Evolutionary conservation across 2,888 invertebrate species (phyloP).

Genomic region (Eilema depressum): DNA sequence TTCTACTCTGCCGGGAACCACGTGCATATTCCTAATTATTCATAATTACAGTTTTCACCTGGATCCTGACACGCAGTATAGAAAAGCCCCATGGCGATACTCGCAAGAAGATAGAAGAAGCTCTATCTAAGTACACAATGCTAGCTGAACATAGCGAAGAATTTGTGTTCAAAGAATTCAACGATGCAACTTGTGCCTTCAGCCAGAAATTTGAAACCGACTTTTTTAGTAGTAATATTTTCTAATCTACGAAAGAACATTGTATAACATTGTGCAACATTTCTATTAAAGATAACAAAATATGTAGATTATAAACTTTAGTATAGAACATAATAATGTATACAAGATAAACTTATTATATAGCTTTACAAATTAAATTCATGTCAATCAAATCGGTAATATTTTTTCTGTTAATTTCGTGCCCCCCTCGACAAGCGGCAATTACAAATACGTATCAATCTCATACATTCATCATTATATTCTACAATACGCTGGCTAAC

Average conservation of each 20-base stretch:
- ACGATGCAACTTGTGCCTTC: slow-evolving; percentile 67
- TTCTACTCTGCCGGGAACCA: too few relatives aligned
- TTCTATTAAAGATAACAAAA: not conserved
- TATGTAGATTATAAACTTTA: not conserved
- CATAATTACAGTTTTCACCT: slow-evolving; percentile 74
- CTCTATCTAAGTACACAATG: slow-evolving; percentile 74
- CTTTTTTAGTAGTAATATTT: slow-evolving; percentile 77
- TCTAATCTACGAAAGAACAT: slow-evolving; percentile 57
- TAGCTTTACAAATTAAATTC: not conserved
- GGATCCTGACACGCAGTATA: slow-evolving; percentile 75
- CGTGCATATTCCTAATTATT: not conserved
- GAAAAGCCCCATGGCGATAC: slow-evolving; percentile 68
- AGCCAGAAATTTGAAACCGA: slow-evolving; percentile 68
- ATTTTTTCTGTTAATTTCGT: not conserved
- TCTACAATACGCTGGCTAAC: too few relatives aligned
- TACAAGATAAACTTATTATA: not conserved
- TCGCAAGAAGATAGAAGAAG: slow-evolving; percentile 70
- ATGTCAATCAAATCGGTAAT: not conserved
- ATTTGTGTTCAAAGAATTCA: slow-evolving; percentile 77
- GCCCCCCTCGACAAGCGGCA: too few relatives aligned
- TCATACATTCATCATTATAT: too few relatives aligned
- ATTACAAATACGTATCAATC: too few relatives aligned
- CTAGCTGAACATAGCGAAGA: slow-evolving; percentile 69
- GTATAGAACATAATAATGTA: not conserved
- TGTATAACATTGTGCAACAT: slow-evolving; percentile 4